These are phyloP conservation scores for Stomatorhinus walkeri DNA, from an alignment of 2,797 vertebrate genomes.

Conservation along the genomic window DNA sequence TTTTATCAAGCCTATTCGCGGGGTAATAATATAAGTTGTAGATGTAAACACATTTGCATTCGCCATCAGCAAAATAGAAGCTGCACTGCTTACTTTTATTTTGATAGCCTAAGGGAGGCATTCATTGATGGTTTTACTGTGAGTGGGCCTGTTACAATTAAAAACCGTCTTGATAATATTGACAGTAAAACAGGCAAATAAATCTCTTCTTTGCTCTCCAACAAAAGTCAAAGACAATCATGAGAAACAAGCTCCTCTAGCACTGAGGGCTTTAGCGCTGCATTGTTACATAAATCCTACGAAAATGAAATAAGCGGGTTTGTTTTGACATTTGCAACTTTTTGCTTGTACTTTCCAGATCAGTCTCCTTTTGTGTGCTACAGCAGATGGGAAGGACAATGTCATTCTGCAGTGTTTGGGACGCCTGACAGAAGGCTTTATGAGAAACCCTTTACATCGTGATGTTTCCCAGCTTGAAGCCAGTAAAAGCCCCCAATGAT, in stretches of 20 bases:
- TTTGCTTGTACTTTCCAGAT: constrained; percentile 1
- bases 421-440: not conserved
- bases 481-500: not conserved
- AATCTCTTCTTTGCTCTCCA: constrained; percentile 8
- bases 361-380: not conserved
- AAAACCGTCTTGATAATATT: not conserved
- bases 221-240: constrained; percentile 12
- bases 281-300: constrained; percentile 9
- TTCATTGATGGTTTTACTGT: constrained; percentile 6
- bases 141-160: not conserved
- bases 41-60: not conserved
- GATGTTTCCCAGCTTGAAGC: not conserved
- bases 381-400: not conserved
- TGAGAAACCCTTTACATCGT: constrained; percentile 6
- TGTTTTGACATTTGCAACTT: constrained; percentile 17
- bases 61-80: not conserved
- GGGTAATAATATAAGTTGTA: not conserved
- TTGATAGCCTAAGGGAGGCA: not conserved
- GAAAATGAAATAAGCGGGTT: not conserved
- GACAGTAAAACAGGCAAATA: not conserved
- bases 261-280: not conserved
- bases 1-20: not conserved
- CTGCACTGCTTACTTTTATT: not conserved
- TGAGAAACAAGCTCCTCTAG: not conserved
- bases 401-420: constrained; percentile 4